Conservation (phyloP, 2,888 invertebrate species). For the Agonopterix subpropinquella region DNA sequence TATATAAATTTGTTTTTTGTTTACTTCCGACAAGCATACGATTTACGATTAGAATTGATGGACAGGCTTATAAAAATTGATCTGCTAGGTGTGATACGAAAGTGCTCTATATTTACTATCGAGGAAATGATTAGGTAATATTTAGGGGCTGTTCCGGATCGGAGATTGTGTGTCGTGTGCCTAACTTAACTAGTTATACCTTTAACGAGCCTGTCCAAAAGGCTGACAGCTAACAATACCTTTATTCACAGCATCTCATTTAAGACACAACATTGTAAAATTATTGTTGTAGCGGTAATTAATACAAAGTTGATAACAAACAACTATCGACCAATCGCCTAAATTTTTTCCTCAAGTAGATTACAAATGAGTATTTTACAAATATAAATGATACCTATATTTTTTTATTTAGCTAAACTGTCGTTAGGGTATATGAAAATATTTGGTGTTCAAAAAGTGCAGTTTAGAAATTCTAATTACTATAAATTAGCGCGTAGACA, state of each 20-base stretch:
- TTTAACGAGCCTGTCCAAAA: no score
- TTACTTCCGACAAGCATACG: no score
- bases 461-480: slow-evolving; percentile 47
- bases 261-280: slow-evolving; percentile 17
- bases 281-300: slow-evolving; percentile 27
- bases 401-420: slow-evolving; percentile 72
- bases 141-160: no score
- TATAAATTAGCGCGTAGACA: slow-evolving; percentile 43
- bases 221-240: no score
- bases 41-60: no score
- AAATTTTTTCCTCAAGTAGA: slow-evolving; percentile 47
- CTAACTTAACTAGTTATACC: no score
- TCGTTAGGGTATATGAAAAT: slow-evolving; percentile 58
- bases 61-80: no score
- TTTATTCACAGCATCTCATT: no score
- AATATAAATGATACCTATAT: slow-evolving; percentile 56
- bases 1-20: no score
- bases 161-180: no score
- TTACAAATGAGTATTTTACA: slow-evolving; percentile 62
- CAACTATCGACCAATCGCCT: slow-evolving; percentile 55
- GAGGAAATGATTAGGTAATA: no score
- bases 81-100: neutral
- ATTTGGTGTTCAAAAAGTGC: slow-evolving; percentile 66
- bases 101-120: neutral
- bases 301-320: slow-evolving; percentile 12